Conservation (phyloP, 1,140 invertebrate species). For the Eubasilissa regina region DNA sequence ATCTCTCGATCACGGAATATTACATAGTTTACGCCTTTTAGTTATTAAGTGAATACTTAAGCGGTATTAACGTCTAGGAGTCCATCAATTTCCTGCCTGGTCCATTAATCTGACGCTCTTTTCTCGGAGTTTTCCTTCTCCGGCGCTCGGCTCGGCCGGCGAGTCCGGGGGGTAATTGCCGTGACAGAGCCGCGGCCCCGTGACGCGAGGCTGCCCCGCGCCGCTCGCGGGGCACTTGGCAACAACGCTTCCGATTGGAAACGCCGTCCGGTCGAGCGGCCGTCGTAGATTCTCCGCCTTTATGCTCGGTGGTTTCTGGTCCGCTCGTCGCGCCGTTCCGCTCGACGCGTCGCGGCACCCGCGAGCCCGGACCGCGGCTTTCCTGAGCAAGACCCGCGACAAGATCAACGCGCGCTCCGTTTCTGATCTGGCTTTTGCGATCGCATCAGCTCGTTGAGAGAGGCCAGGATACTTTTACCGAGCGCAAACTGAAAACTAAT, state of each 20-base stretch:
- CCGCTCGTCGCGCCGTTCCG: slow-evolving; percentile 7
- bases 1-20: no score
- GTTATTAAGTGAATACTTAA: no score
- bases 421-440: no score
- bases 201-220: slow-evolving; percentile 40
- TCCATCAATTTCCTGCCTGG: no score
- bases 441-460: no score
- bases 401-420: slow-evolving; percentile 19
- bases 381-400: background rate
- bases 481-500: no score
- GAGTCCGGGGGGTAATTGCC: slow-evolving; percentile 52
- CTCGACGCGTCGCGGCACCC: background rate
- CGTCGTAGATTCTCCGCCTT: slow-evolving; percentile 27
- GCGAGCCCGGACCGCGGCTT: slow-evolving; percentile 13
- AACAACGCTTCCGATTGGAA: slow-evolving; percentile 14
- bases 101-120: background rate
- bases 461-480: no score
- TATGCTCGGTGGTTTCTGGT: slow-evolving; percentile 32
- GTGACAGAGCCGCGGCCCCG: slow-evolving; percentile 57
- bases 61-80: no score
- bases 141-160: slow-evolving; percentile 20
- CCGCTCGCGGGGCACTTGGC: slow-evolving; percentile 11
- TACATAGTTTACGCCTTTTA: no score
- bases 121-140: slow-evolving; percentile 32
- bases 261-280: background rate